Base-by-base conservation (phyloP, 2,888 invertebrate species). In the Blera fallax region DNA sequence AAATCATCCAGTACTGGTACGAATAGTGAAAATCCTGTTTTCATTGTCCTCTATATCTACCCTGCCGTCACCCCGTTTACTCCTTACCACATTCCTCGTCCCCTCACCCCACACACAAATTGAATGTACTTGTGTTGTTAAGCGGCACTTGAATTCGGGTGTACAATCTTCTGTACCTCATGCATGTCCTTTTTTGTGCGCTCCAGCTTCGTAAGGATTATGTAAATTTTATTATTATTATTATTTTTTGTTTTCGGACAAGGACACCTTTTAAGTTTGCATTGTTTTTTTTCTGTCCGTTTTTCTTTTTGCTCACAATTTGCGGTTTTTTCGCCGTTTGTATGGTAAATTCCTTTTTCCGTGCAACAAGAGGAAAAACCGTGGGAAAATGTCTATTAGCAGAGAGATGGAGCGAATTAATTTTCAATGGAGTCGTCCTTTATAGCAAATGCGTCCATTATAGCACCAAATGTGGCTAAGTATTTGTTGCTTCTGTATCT, bases 221-320 rank as follows among this genome's bases (percentile, higher is more conserved):
- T 85, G 85, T 85, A 81, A 85, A 85, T 85, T 85, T 85, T 85
- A 79, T 79, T 85, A 85, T 85, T 85, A 85, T 84, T 76, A 74
- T 58, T 76, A n/a, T n/a, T 50, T 50, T 43, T 67, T 62, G 16
- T 70, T 50, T 50, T 70, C 24, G 37, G 72, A 85, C 81, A 72
- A 85, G 81, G 72, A 69, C 85, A 85, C 77, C 72, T 81, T 81
- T 81, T 67, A 72, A 54, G 67, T 72, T 85, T 72, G 74, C 60
- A 76, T 62, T 76, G 80, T 76, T 72, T 80, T 85, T 70, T 14
- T 18, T 54, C 34, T 56, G 14, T 37, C 5, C 14, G 8, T 62
- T 14, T 10, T 62, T 16, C 73, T 56, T 52, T 6, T 52, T 72
- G 45, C 48, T 32, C 54, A 37, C 54, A 79, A 50, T 73, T 78